Evolutionary conservation across 2,888 invertebrate genomes (phyloP).

Genomic region (Eristalinus sepulchralis): DNA sequence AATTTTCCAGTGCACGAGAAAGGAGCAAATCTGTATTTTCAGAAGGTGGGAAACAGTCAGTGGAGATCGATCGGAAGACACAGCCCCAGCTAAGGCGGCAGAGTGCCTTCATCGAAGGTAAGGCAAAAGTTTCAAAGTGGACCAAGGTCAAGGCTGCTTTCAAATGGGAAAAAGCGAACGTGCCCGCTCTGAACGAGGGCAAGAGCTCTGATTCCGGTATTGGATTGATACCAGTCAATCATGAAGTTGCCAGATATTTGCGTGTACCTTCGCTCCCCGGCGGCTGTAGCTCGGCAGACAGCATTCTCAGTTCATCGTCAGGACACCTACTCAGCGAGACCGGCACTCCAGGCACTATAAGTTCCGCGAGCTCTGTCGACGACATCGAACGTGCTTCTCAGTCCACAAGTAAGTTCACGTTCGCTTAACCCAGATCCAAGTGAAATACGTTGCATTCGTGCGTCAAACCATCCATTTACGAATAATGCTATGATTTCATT

Average conservation of each 20-base stretch:
- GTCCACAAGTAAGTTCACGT: conserved; percentile 52
- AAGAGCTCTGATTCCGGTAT: conserved; percentile 80
- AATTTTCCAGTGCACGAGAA: conserved; percentile 80
- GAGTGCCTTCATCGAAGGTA: conserved; percentile 79
- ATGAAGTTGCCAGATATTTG: conserved; percentile 82
- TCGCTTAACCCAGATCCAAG: neutral
- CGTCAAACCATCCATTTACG: conserved; percentile 6
- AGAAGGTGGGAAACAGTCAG: conserved; percentile 82
- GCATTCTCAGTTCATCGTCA: conserved; percentile 81
- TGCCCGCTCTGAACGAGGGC: conserved; percentile 78
- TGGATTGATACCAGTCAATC: conserved; percentile 81
- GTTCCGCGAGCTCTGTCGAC: conserved; percentile 89
- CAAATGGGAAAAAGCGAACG: conserved; percentile 90
- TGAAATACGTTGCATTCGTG: conserved; percentile 41
- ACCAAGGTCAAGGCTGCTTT: conserved; percentile 94
- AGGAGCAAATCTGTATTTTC: conserved; percentile 87
- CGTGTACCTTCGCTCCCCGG: conserved; percentile 81
- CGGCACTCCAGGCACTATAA: conserved; percentile 85
- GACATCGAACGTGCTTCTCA: conserved; percentile 81
- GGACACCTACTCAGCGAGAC: conserved; percentile 82
- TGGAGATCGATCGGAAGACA: conserved; percentile 74
- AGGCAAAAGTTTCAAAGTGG: conserved; percentile 87
- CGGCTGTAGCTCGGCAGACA: conserved; percentile 83
- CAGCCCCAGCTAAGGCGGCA: conserved; percentile 75
- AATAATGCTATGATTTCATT: neutral